These are phyloP conservation scores for Jaculus jaculus DNA, from an alignment of 2,113 vertebrate genomes.

Conservation along the genomic window DNA sequence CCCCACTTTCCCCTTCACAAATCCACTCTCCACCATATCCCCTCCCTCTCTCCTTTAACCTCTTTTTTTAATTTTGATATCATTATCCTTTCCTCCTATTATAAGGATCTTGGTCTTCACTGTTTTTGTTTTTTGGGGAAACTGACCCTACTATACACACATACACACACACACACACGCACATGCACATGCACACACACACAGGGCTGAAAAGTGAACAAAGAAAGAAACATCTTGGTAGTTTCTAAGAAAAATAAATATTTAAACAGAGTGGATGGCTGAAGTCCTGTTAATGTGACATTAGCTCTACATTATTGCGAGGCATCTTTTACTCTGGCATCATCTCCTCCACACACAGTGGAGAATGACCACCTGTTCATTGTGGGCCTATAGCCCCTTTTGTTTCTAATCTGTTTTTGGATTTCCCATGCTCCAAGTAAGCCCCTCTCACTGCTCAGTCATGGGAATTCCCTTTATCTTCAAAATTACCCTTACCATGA, in stretches of 20 bases:
- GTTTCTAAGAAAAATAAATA: slow-evolving; percentile 26
- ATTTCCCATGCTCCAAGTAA: not conserved
- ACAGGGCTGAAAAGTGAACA: not conserved
- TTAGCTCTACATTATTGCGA: not conserved
- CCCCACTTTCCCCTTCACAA: too few species aligned
- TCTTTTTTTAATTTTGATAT: too few species aligned
- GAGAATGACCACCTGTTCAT: slow-evolving; percentile 8
- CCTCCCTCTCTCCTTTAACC: too few species aligned
- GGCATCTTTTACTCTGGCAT: not conserved
- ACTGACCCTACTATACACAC: not conserved
- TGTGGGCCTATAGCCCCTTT: not conserved
- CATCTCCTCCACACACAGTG: not conserved
- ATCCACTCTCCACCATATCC: too few species aligned
- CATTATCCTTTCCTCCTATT: too few species aligned
- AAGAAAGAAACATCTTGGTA: not conserved
- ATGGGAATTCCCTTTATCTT: slow-evolving; percentile 64
- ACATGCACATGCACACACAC: not conserved
- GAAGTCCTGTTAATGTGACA: slow-evolving; percentile 7
- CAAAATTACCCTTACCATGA: slow-evolving; percentile 11
- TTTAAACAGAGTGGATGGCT: not conserved
- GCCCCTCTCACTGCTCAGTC: not conserved
- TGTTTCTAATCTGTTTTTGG: slow-evolving; percentile 49
- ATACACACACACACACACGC: not conserved
- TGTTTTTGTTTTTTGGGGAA: slow-evolving; percentile 37
- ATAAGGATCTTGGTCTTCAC: too few species aligned